Base-by-base conservation (phyloP, 1,140 invertebrate species). In the Muscidifurax raptorellus region DNA sequence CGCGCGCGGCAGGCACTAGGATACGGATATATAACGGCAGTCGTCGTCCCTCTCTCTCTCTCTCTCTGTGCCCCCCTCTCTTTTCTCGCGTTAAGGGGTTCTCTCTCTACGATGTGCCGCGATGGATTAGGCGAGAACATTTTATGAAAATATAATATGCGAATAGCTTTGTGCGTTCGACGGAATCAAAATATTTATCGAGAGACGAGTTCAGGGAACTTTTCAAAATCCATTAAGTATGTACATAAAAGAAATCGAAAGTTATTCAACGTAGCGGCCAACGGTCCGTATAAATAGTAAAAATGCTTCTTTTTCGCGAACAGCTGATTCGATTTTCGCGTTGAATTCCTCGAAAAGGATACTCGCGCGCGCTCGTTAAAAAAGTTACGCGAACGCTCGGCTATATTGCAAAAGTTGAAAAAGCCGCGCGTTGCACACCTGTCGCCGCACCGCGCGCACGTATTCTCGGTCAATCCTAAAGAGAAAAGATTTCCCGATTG, bases 21-120 rank as follows among this genome's bases (percentile, higher is more conserved):
- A 92, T 91, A 91, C 90, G 91, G 89, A 91, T 92, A 91, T 92
- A 91, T 91, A 92, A 89, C 85, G 78, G 36, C 77, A 30, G 40
- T 59, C 22, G 52, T 59, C 52, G 52, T 78, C 28, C 71, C 77
- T 28, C 78, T 79, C 32, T 36, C 75, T 64, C 72, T 81, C 75
- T 80, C 75, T 59, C 83, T 76, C 69, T 80, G 82, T 82, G 82
- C 84, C 80, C 75, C 83, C n/a, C 13, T 12, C 10, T 28, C 13
- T 9, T 22, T 15, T 59, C 44, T 40, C 77, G 13, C 77, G 30
- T 36, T 32, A 66, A 67, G 32, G 30, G 77, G 44, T 28, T 79
- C 59, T 66, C 52, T 59, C 52, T 59, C 52, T 59, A n/a, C 15
- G 22, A 18, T 59, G 15, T 6, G 52, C 28, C 32, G 52, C 32